Percentiles rank a stretch among this genome's conserved stretches.
Conservation (phyloP, 2,113 vertebrate species). For the Corythornis madagascariensis region DNA sequence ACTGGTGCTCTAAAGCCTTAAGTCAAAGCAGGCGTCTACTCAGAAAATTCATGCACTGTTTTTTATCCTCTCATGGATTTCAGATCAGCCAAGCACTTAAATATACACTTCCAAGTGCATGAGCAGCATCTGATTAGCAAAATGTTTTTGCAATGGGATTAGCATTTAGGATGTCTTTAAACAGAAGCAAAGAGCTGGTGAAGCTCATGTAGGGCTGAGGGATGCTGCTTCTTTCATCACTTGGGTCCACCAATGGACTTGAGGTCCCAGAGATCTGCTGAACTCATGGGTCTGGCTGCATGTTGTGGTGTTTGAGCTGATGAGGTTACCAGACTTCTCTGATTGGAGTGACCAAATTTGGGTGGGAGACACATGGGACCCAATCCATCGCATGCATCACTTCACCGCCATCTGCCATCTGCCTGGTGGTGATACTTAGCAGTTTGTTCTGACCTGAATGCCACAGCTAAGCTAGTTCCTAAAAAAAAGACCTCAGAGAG, state of each 20-base stretch:
- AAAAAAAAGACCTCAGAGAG: not conserved
- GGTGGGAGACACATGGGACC: not conserved
- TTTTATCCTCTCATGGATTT: not conserved
- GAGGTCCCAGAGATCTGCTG: rapidly evolving
- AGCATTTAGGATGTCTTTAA: not conserved
- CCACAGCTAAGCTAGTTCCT: not conserved
- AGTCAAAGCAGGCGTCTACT: not conserved
- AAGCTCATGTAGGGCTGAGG: not conserved
- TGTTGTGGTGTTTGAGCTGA: not conserved
- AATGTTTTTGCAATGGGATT: not conserved
- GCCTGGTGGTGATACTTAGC: not conserved
- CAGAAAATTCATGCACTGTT: not conserved
- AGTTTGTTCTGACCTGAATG: not conserved
- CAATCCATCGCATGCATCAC: not conserved
- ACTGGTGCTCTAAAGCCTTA: not conserved
- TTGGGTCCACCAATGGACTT: not conserved
- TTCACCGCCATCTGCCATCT: not conserved
- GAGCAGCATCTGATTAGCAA: not conserved
- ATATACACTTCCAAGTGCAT: not conserved
- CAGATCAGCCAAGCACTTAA: not conserved
- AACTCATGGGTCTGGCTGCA: rapidly evolving
- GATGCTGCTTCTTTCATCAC: rapidly evolving
- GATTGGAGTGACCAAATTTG: not conserved
- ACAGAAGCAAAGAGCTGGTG: not conserved
- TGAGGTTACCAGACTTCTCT: not conserved